Evolutionary conservation across 2,888 invertebrate genomes (phyloP), one percentile per base, ranked within the genome.

Genomic region (Silvanus unidentatus): DNA sequence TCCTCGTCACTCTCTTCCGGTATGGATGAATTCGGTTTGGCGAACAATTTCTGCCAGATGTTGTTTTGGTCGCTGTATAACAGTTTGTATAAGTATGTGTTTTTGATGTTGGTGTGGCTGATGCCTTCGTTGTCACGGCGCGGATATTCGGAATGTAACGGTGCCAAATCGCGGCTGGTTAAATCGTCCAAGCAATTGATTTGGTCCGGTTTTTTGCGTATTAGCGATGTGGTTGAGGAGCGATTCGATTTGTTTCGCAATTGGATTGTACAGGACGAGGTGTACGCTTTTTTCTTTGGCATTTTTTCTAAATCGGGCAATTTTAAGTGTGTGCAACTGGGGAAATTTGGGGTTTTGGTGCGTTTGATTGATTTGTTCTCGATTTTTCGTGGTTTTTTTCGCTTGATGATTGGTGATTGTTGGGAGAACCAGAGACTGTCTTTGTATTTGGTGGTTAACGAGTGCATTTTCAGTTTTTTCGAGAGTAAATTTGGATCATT

Each of bases 111-210:
- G 14, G 11, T 43, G 6, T 14, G 9, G 16, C 12, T 16, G n/a
- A 12, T 37, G 5, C 37, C 37, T 6, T 16, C 42, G 27, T 43
- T 27, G 28, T 61, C 59, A 44, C 49, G 52, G 29, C 64, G 48
- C 2, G 65, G 64, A 46, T 66, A 66, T 50, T 66, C 66, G 0
- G 63, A 47, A 39, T 55, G 50, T 30, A 66, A 45, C 1, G 66
- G 66, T 14, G 55, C 27, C 27, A 66, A 30, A 44, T 65, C 66
- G 27, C 54, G 58, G 30, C 50, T 44, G 2, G 59, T 56, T n/a
- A 66, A 44, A 36, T 64, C 63, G 43, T 66, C 64, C 16, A 66
- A 47, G 11, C 64, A 62, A 40, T 65, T 63, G 47, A 53, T 53
- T 45, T 45, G 56, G 15, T 54, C 48, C 6, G 62, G 42, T 36